These are phyloP conservation scores for Drosophila paranaensis DNA, from an alignment of 2,888 invertebrate species.

Conservation along the genomic window DNA sequence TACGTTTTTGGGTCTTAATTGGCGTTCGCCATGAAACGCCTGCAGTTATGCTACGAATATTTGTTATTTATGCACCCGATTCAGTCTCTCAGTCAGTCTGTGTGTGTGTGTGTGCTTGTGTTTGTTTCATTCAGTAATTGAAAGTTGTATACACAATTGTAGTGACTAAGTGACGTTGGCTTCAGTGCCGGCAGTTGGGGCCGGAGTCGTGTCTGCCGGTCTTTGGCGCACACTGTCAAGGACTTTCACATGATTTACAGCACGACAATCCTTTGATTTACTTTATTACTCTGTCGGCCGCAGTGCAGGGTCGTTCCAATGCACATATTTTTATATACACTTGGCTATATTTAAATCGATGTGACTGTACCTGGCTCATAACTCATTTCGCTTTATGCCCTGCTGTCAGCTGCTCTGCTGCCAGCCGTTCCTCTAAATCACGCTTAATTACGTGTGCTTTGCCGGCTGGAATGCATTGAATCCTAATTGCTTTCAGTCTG, in stretches of 20 bases:
- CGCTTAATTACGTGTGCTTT: slow-evolving; percentile 69
- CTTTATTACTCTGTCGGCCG: slow-evolving; percentile 53
- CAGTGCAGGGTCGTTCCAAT: slow-evolving; percentile 24
- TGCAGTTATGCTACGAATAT: slow-evolving; percentile 68
- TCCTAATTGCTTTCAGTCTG: slow-evolving; percentile 59
- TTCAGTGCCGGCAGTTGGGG: background rate
- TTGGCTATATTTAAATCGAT: slow-evolving; percentile 29
- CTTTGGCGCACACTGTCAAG: slow-evolving; percentile 62
- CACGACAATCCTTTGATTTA: slow-evolving; percentile 53
- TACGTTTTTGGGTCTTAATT: slow-evolving; percentile 69
- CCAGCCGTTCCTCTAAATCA: slow-evolving; percentile 49
- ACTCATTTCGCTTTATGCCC: slow-evolving; percentile 42
- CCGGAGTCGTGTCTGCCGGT: slow-evolving; percentile 2
- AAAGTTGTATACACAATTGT: slow-evolving; percentile 40
- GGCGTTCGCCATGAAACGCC: slow-evolving; percentile 65
- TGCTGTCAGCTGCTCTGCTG: slow-evolving; percentile 34
- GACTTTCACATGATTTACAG: slow-evolving; percentile 55
- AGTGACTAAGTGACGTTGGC: slow-evolving; percentile 15
- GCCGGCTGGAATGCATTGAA: slow-evolving; percentile 57
- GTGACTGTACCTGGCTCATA: slow-evolving; percentile 42
- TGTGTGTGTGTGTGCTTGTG: slow-evolving; percentile 13
- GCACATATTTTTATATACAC: background rate
- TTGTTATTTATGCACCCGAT: slow-evolving; percentile 53
- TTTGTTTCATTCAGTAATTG: slow-evolving; percentile 66
- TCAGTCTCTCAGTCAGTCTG: slow-evolving; percentile 12